Percentiles rank a stretch among this genome's conserved stretches.
Conservation (phyloP, 2,113 vertebrate genomes). For the Megaceryle maxima region DNA sequence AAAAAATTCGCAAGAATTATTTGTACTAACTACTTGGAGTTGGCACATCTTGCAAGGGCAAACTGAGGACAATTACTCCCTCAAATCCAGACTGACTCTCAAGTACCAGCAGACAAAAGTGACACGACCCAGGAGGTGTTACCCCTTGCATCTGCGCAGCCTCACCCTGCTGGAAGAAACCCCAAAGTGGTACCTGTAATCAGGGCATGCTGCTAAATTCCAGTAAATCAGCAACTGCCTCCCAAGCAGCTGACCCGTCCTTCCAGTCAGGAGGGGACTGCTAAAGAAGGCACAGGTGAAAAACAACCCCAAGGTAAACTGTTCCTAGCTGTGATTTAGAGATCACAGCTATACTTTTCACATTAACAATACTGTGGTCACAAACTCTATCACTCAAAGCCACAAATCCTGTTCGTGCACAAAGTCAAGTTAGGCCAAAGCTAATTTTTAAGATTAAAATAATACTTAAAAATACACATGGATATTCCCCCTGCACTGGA, state of each 20-base stretch:
- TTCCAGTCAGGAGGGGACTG: not conserved
- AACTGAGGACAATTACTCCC: not conserved
- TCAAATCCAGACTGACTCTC: not conserved
- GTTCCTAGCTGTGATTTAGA: accelerated
- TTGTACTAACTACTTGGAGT: accelerated
- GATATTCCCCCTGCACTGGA: not conserved
- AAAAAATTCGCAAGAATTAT: not conserved
- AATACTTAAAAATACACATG: not conserved
- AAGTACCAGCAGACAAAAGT: not conserved
- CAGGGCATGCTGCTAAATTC: not conserved
- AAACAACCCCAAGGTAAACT: not conserved
- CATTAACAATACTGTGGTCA: not conserved
- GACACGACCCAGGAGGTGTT: accelerated
- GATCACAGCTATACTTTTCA: not conserved
- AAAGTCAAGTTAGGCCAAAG: not conserved
- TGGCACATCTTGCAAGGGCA: not conserved
- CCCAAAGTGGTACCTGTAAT: accelerated
- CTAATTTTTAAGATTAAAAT: not conserved
- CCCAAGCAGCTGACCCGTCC: not conserved
- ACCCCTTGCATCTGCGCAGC: not conserved
- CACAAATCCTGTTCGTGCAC: not conserved
- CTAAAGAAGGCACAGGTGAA: not conserved
- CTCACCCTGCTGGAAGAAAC: not conserved
- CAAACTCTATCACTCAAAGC: not conserved
- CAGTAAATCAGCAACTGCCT: not conserved